Evolutionary conservation across 2,888 invertebrate species (phyloP), one percentile per base, ranked within the genome.

Genomic region (Drosophila parthenogenetica): DNA sequence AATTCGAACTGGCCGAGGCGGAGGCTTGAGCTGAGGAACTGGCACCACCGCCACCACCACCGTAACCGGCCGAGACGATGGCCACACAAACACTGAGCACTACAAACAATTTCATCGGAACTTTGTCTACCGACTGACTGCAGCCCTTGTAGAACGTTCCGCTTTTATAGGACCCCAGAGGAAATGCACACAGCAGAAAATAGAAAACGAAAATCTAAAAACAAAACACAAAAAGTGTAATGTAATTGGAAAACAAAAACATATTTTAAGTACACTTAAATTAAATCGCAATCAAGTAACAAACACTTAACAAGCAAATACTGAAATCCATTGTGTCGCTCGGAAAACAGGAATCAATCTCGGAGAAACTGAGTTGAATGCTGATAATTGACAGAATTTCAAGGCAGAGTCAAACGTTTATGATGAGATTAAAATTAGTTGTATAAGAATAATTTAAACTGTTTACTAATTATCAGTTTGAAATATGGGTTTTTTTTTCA

Each of bases 91-190:
- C 71, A 59, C 84, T 81, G 32, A 90, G 64, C 53, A 90, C 77
- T 70, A 89, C 66, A 50, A 90, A 79, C 69, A 87, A 76, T 83
- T 83, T 89, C 90, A 90, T 83, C 65, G 66, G 67, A 85, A 77
- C 82, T 66, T 77, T 64, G 59, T 40, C 54, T 63, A 51, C 61
- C 66, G 65, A 82, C 86, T 82, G 72, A 82, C 72, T 83, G 63
- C 45, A 66, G 49, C 59, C 43, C 64, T 59, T 51, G 35, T 37
- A 54, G 62, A 63, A 58, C 54, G 25, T 10, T 48, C 50, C 19
- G 68, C 85, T 82, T 82, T 87, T 82, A 82, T 82, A 87, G 62
- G 67, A 61, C 32, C 19, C 42, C 48, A 64, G 53, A 8, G 29
- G 29, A 29, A 29, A 8, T 29, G 8, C 66, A 58, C 53, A 45